phyloP scores from a whole-genome alignment of 2,113 vertebrate genomes.

The Aegithalos caudatus region DNA sequence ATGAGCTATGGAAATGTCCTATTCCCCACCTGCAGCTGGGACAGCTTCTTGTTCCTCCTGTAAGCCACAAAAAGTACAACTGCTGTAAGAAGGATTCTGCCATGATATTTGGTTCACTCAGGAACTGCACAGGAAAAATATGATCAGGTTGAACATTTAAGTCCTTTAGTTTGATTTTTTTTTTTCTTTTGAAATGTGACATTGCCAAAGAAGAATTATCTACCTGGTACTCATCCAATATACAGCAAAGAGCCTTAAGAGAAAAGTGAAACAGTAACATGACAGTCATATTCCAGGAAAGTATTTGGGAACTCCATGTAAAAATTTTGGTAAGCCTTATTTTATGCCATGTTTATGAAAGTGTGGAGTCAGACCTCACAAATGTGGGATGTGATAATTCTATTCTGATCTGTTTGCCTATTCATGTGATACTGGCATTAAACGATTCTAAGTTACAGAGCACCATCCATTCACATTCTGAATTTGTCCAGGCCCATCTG shows the following conservation, averaged over 20 bases:
- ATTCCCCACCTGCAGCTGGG: accelerated
- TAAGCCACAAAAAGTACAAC: neutral
- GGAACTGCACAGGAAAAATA: neutral
- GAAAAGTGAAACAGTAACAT: neutral
- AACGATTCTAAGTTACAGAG: neutral
- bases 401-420: neutral
- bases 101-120: neutral
- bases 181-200: neutral
- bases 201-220: neutral
- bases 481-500: neutral
- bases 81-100: neutral
- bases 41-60: neutral
- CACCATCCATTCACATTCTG: neutral
- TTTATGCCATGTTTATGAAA: neutral
- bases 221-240: neutral
- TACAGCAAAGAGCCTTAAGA: neutral
- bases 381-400: neutral
- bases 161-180: neutral
- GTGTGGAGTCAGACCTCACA: neutral
- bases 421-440: neutral
- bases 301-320: neutral
- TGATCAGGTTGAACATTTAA: neutral
- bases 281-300: neutral
- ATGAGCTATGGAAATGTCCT: neutral
- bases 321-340: neutral